Conservation (phyloP, 2,797 vertebrate species). For the Tachyglossus aculeatus region DNA sequence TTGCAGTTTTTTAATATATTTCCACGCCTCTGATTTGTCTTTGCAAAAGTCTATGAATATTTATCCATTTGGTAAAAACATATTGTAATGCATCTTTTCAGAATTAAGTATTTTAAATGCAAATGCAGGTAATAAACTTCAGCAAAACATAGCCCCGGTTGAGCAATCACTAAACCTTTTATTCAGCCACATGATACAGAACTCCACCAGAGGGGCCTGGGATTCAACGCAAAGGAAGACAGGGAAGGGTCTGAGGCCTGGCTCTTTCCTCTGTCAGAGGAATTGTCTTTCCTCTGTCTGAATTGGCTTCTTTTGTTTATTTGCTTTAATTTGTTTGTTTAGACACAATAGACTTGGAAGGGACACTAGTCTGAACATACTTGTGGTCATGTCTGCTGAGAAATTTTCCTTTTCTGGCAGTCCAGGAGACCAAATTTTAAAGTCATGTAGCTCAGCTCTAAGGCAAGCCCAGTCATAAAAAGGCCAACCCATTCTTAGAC, state of each 20-base stretch:
- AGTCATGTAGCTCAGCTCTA: too few species aligned
- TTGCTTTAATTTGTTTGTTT: constrained; percentile 9
- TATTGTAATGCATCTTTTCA: background rate
- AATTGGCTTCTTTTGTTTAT: background rate
- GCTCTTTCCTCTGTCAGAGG: background rate
- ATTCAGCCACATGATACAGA: background rate
- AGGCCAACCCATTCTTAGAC: too few species aligned
- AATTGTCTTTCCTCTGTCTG: background rate
- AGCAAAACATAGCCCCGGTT: background rate
- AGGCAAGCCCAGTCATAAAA: too few species aligned
- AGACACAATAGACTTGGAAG: background rate
- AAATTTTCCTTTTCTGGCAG: too few species aligned
- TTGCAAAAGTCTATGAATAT: background rate
- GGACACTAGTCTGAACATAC: background rate
- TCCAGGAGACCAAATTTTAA: too few species aligned
- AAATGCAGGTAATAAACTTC: background rate
- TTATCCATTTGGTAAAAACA: background rate
- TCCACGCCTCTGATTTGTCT: too few species aligned
- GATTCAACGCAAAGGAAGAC: background rate
- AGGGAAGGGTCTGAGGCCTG: background rate
- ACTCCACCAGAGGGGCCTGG: background rate
- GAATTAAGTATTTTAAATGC: background rate
- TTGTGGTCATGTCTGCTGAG: too few species aligned
- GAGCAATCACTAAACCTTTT: background rate
- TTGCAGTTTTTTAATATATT: too few species aligned